Evolutionary conservation across 2,797 vertebrate species (phyloP).

Genomic region (Danio aesculapii): DNA sequence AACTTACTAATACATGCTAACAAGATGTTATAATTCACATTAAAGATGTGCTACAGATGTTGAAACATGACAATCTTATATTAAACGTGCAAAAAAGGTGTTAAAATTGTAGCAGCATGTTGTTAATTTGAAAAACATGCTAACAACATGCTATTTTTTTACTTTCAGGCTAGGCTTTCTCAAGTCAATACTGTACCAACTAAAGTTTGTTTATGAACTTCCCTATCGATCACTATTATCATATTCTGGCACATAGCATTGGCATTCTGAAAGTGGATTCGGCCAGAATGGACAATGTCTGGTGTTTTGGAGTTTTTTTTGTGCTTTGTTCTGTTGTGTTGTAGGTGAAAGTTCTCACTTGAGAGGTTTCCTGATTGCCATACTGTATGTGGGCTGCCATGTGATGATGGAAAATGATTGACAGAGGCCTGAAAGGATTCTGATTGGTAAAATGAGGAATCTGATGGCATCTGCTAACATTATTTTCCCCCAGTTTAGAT

Average conservation of each 20-base stretch:
- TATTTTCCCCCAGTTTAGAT: neutral
- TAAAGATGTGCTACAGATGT: too few relatives aligned
- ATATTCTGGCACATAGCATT: conserved; percentile 13
- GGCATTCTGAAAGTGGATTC: conserved; percentile 26
- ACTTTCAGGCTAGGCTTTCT: too few relatives aligned
- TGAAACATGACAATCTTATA: too few relatives aligned
- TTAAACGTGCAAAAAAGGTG: too few relatives aligned
- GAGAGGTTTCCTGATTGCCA: neutral
- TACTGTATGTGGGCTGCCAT: neutral
- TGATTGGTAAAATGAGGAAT: neutral
- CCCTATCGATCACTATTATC: neutral
- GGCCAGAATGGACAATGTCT: neutral
- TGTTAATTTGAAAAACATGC: too few relatives aligned
- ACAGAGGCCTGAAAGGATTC: neutral
- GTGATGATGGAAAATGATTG: neutral
- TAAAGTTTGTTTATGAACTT: too few relatives aligned
- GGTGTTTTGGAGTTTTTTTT: conserved; percentile 22
- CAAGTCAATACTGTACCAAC: too few relatives aligned
- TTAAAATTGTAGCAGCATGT: too few relatives aligned
- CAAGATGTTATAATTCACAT: too few relatives aligned
- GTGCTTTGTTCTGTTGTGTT: conserved; percentile 11
- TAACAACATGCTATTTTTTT: too few relatives aligned
- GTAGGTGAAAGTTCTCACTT: neutral
- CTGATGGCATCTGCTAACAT: neutral
- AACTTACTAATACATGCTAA: too few relatives aligned